Evolutionary conservation across 2,113 vertebrate species (phyloP).

Genomic region (Tachysurus vachellii): DNA sequence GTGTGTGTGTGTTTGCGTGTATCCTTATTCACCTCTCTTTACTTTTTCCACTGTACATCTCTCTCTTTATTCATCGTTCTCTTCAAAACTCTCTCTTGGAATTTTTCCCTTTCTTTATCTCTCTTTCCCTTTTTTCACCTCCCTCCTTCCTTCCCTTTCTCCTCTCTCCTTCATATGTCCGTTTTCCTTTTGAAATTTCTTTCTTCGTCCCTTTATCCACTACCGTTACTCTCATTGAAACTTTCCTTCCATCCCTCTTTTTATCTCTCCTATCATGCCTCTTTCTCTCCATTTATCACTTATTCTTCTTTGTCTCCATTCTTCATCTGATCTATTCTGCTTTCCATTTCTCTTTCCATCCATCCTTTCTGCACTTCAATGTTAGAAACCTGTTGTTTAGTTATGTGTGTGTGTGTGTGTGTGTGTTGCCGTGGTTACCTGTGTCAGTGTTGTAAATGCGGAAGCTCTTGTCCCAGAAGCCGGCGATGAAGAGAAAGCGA

Average conservation of each 20-base stretch:
- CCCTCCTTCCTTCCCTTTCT: not conserved
- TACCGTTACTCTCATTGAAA: not conserved
- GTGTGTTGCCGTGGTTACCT: slow-evolving; percentile 77
- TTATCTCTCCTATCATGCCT: not conserved
- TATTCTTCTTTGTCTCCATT: not conserved
- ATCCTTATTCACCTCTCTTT: slow-evolving; percentile 50
- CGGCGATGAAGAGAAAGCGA: slow-evolving; percentile 91
- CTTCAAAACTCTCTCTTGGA: not conserved
- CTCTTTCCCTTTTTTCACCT: not conserved
- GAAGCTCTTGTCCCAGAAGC: slow-evolving; percentile 99
- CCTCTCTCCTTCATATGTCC: not conserved
- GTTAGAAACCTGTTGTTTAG: not conserved
- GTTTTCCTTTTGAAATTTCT: not conserved
- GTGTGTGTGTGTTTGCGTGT: slow-evolving; percentile 52
- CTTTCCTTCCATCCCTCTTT: not conserved
- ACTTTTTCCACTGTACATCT: slow-evolving; percentile 57
- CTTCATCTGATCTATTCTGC: not conserved
- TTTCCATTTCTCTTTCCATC: not conserved
- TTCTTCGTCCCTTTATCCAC: not conserved
- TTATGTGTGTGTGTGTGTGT: slow-evolving; percentile 20
- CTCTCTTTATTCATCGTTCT: not conserved
- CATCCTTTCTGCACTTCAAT: not conserved
- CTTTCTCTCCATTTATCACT: not conserved
- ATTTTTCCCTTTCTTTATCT: slow-evolving; percentile 52
- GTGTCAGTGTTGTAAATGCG: slow-evolving; percentile 94